Conservation (phyloP, 2,113 vertebrate genomes). For the Origma solitaria region DNA sequence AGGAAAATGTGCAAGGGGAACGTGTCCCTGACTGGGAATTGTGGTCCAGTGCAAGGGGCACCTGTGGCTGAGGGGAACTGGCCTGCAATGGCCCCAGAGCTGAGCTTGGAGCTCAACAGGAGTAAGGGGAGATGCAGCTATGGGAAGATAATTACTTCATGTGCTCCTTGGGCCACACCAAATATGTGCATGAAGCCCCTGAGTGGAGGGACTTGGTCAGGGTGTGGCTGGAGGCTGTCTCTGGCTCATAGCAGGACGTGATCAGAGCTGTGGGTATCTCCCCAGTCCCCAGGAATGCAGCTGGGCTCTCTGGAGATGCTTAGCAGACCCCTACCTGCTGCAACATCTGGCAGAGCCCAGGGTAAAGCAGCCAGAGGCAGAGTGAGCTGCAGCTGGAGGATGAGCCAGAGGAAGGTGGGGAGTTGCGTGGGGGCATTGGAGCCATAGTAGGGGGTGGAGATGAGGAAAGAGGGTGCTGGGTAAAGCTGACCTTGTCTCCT, state of each 20-base stretch:
- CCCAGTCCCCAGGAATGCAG: neutral
- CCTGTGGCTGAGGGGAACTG: neutral
- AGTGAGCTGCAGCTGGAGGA: neutral
- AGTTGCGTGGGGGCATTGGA: fast-evolving
- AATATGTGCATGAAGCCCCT: neutral
- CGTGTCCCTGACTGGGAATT: neutral
- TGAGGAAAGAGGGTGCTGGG: neutral
- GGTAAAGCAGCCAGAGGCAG: neutral
- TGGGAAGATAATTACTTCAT: neutral
- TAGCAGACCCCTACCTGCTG: fast-evolving
- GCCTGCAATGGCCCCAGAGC: too few species aligned
- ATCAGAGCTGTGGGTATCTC: neutral
- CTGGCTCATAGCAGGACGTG: neutral
- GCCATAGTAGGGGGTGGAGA: neutral
- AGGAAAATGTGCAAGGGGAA: fast-evolving
- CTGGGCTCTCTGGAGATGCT: neutral
- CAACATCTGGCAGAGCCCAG: neutral
- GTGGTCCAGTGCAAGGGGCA: neutral
- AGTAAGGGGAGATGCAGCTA: neutral
- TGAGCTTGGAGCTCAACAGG: neutral
- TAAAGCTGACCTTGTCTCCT: neutral
- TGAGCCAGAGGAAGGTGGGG: neutral
- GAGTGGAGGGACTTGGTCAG: neutral
- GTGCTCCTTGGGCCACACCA: neutral
- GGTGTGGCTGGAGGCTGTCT: neutral